Conservation (phyloP, 2,797 vertebrate species). For the Borostomias antarcticus region DNA sequence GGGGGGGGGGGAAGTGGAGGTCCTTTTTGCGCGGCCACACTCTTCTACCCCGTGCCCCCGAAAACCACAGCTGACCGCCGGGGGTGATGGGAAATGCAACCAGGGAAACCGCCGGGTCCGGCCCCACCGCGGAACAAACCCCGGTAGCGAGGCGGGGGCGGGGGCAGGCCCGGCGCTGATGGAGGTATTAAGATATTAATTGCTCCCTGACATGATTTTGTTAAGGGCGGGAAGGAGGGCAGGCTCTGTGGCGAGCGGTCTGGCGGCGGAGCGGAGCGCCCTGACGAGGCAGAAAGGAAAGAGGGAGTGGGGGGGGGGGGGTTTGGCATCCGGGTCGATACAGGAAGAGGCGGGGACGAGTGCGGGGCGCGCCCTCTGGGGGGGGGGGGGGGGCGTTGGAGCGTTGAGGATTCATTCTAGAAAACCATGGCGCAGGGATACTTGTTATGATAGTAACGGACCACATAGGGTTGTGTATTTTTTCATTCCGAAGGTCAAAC, state of each 20-base stretch:
- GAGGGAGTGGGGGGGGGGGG: constrained; percentile 5
- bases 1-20: constrained; percentile 67
- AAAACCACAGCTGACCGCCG: constrained; percentile 96
- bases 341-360: constrained; percentile 20
- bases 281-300: constrained; percentile 58
- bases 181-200: constrained; percentile 99
- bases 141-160: constrained; percentile 59
- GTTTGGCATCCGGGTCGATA: constrained; percentile 21
- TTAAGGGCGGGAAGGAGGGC: constrained; percentile 86
- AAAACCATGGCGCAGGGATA: no score
- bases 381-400: constrained; percentile 45
- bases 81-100: constrained; percentile 89
- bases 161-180: constrained; percentile 84
- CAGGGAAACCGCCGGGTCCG: constrained; percentile 85
- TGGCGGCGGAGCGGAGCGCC: constrained; percentile 54
- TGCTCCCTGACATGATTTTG: constrained; percentile 99
- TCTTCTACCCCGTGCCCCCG: constrained; percentile 89
- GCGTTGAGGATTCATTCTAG: no score
- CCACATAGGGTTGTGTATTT: no score
- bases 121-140: constrained; percentile 80
- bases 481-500: no score
- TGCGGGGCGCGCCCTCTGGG: background rate
- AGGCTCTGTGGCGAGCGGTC: constrained; percentile 80
- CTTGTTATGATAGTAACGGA: no score
- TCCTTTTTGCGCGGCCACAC: constrained; percentile 92